phyloP scores from a whole-genome alignment of 2,888 invertebrate species.

The Rugalucina vietnamica region DNA sequence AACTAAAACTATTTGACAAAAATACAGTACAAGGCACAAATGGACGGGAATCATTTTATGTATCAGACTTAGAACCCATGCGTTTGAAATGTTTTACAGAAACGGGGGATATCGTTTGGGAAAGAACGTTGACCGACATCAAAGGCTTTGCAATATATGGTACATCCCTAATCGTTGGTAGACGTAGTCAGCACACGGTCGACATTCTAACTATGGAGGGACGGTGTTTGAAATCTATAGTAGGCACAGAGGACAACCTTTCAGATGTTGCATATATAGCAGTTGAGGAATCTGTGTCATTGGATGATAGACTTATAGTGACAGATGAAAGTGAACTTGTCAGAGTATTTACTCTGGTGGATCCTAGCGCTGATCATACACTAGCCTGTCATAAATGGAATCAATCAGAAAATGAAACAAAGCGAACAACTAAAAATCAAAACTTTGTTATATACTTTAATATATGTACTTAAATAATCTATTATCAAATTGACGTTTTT shows the following conservation, averaged over 20 bases:
- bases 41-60: constrained; percentile 30
- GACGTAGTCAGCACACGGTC: constrained; percentile 45
- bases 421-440: too few species aligned
- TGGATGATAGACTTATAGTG: not conserved
- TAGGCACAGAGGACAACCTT: constrained; percentile 37
- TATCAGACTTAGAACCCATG: constrained; percentile 30
- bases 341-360: not conserved
- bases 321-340: not conserved
- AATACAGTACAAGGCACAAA: constrained; percentile 7
- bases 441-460: too few species aligned
- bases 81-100: constrained; percentile 37
- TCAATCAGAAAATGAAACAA: too few species aligned
- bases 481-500: too few species aligned
- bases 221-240: constrained; percentile 48
- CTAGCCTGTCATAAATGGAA: too few species aligned
- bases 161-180: constrained; percentile 30
- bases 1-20: constrained; percentile 46
- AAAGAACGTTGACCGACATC: constrained; percentile 35
- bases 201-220: constrained; percentile 40
- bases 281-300: not conserved
- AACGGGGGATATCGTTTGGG: constrained; percentile 46
- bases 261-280: constrained; percentile 23
- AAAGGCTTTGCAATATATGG: constrained; percentile 35
- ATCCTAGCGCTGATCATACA: too few species aligned
- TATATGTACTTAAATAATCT: too few species aligned